Conservation (phyloP, 2,113 vertebrate genomes). For the Mesitornis unicolor region DNA sequence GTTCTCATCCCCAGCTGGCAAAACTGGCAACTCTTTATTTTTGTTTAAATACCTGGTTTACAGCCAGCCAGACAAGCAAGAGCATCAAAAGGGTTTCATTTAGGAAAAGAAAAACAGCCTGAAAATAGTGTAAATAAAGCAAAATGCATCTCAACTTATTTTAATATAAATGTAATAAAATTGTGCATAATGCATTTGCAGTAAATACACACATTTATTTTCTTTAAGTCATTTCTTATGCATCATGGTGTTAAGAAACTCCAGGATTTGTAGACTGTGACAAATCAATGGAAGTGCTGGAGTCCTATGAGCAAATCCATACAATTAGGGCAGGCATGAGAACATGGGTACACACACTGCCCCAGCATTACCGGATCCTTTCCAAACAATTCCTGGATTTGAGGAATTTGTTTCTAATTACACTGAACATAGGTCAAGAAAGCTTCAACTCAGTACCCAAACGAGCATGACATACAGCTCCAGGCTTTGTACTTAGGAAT, state of each 20-base stretch:
- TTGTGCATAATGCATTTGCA: not conserved
- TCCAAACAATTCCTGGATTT: not conserved
- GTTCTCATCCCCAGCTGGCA: constrained; percentile 82
- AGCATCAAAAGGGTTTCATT: constrained; percentile 70
- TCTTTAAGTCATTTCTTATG: not conserved
- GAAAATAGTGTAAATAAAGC: constrained; percentile 57
- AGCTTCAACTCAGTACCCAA: not conserved
- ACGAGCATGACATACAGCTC: not conserved
- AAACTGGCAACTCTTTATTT: constrained; percentile 81
- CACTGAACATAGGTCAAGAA: constrained; percentile 14
- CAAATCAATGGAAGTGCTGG: not conserved
- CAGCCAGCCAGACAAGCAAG: constrained; percentile 74
- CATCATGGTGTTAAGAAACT: not conserved
- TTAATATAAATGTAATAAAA: constrained; percentile 35
- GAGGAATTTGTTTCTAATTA: not conserved
- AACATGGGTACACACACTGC: not conserved
- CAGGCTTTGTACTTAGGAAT: not conserved
- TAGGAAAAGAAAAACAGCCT: constrained; percentile 58
- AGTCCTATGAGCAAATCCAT: not conserved
- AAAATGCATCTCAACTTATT: constrained; percentile 42
- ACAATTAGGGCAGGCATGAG: not conserved
- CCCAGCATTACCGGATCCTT: not conserved
- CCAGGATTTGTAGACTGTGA: not conserved
- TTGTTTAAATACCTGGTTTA: constrained; percentile 80
- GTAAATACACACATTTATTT: not conserved